Conservation (phyloP, 2,797 vertebrate species). For the Euthynnus affinis region DNA sequence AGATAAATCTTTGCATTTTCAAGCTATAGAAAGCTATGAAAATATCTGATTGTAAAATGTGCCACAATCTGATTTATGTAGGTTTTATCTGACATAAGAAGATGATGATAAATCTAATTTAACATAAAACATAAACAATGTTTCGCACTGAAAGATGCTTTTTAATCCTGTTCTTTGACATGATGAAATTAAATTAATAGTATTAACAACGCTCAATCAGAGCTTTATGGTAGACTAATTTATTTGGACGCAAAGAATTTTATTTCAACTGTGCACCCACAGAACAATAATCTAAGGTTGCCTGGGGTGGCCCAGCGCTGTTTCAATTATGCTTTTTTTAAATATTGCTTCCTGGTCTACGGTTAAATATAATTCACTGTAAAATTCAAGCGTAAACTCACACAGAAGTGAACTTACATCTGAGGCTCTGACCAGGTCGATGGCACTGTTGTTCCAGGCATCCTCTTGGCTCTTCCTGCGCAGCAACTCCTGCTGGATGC, state of each 20-base stretch:
- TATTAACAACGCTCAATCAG: too few relatives aligned
- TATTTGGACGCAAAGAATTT: too few relatives aligned
- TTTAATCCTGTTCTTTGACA: background rate
- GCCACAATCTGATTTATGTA: background rate
- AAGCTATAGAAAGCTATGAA: background rate
- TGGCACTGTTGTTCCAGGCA: conserved; percentile 95
- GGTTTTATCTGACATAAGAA: background rate
- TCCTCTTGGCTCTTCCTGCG: conserved; percentile 90
- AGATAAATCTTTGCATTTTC: background rate
- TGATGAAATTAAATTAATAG: background rate
- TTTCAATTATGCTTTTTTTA: background rate
- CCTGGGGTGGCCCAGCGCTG: background rate
- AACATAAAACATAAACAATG: background rate
- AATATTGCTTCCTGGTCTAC: background rate
- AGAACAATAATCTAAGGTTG: background rate
- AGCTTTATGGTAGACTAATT: too few relatives aligned
- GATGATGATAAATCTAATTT: background rate
- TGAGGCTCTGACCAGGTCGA: conserved; percentile 94
- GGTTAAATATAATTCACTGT: background rate
- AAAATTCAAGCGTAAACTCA: background rate
- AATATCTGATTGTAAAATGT: background rate
- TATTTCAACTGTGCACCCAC: too few relatives aligned
- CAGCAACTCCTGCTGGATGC: conserved; percentile 90
- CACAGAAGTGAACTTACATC: conserved; percentile 86
- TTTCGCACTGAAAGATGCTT: background rate